Percentiles rank a stretch among this genome's conserved stretches.
phyloP scores from a whole-genome alignment of 2,888 invertebrate species.

The Campopleginae sp. region DNA sequence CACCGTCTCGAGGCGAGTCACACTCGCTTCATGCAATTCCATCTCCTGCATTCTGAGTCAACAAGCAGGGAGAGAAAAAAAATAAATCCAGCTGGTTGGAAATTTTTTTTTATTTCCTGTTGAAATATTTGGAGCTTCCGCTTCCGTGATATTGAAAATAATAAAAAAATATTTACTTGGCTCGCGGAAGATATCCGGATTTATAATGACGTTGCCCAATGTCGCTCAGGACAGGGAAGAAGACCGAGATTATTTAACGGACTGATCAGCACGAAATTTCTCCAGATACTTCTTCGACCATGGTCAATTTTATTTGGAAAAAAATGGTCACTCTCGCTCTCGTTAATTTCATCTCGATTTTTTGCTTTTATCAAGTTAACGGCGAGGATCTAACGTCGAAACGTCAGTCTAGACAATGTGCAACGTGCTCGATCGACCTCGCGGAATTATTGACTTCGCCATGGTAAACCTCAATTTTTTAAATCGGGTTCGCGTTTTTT shows the following conservation, averaged over 20 bases:
- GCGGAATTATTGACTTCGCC: slow-evolving; percentile 68
- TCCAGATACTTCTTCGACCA: slow-evolving; percentile 31
- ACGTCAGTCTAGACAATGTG: slow-evolving; percentile 58
- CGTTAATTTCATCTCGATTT: not conserved
- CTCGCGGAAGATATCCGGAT: slow-evolving; percentile 10
- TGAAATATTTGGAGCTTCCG: not conserved
- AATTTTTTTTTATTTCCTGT: slow-evolving; percentile 16
- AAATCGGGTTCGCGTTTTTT: not conserved
- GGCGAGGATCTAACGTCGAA: not conserved
- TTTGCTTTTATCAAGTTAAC: not conserved
- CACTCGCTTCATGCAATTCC: slow-evolving; percentile 84
- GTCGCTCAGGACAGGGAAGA: slow-evolving; percentile 30
- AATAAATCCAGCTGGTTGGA: not conserved
- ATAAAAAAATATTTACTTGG: slow-evolving; percentile 29
- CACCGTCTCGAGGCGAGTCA: slow-evolving; percentile 81
- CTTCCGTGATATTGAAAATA: not conserved
- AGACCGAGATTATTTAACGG: slow-evolving; percentile 57
- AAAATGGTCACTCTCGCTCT: slow-evolving; percentile 21
- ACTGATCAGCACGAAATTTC: slow-evolving; percentile 24
- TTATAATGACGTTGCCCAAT: slow-evolving; percentile 37
- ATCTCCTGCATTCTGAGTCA: slow-evolving; percentile 73
- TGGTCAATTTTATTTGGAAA: slow-evolving; percentile 30
- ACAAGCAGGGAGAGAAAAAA: slow-evolving; percentile 4
- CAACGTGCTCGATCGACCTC: slow-evolving; percentile 69
- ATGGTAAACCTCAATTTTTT: slow-evolving; percentile 66